A percentile compares a stretch with the other conserved stretches of the same genome.
phyloP scores from a whole-genome alignment of 1,140 invertebrate genomes.

The Bombus balteatus region DNA sequence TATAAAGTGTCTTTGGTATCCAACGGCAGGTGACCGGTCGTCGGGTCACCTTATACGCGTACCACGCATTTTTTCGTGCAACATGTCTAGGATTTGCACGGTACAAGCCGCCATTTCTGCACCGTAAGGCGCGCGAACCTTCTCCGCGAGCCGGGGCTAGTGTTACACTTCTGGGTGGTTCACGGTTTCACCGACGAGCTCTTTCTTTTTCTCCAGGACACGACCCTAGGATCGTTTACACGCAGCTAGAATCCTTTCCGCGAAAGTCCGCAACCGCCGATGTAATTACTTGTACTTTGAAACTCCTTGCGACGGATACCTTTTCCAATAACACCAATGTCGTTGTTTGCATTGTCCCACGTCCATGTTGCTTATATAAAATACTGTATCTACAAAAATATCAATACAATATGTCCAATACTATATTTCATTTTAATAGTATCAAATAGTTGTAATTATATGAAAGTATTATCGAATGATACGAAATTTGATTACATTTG shows the following conservation, averaged over 20 bases:
- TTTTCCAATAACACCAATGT: not conserved
- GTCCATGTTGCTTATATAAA: no score
- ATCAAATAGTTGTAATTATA: no score
- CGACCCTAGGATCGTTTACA: constrained; percentile 3
- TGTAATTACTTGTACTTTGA: constrained; percentile 16
- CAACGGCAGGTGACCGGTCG: constrained; percentile 59
- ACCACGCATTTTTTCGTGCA: constrained; percentile 47
- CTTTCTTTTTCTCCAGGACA: constrained; percentile 21
- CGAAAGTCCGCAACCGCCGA: not conserved
- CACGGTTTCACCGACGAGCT: constrained; percentile 34
- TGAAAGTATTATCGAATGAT: no score
- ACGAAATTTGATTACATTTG: no score
- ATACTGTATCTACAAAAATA: no score
- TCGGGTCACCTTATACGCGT: constrained; percentile 69
- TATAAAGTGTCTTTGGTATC: constrained; percentile 64
- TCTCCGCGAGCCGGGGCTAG: constrained; percentile 47
- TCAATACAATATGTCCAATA: no score
- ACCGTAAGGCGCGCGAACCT: constrained; percentile 25
- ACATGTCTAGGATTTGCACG: constrained; percentile 56
- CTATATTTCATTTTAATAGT: no score
- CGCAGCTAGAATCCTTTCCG: not conserved
- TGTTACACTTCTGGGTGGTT: constrained; percentile 71
- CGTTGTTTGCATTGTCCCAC: no score
- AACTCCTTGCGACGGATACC: not conserved
- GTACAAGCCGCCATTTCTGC: constrained; percentile 26